phyloP scores from a whole-genome alignment of 2,797 vertebrate species.

The Melopsittacus undulatus region DNA sequence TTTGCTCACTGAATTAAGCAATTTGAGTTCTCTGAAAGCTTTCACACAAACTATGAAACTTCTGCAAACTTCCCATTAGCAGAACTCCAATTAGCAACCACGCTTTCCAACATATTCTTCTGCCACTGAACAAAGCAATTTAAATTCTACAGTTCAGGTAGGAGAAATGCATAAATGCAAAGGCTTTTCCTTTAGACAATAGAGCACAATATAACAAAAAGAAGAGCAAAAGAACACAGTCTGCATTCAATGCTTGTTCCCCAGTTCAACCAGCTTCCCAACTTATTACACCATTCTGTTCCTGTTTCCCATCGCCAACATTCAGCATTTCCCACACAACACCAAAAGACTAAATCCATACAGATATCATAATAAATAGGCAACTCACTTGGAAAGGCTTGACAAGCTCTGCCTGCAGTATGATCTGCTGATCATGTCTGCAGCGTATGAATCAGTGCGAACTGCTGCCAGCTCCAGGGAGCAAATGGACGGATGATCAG shows the following conservation, averaged over 20 bases:
- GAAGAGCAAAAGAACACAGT: fast-evolving
- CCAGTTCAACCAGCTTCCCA: background rate
- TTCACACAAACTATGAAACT: conserved; percentile 18
- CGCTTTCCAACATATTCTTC: background rate
- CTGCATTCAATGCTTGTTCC: background rate
- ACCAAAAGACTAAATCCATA: background rate
- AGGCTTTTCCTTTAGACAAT: background rate
- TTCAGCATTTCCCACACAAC: background rate
- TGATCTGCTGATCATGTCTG: conserved; percentile 79
- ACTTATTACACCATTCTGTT: background rate
- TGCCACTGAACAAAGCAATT: background rate
- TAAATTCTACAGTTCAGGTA: background rate
- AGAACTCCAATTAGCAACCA: background rate
- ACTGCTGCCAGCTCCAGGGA: conserved; percentile 54
- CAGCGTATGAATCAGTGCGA: conserved; percentile 31
- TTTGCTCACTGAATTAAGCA: conserved; percentile 63
- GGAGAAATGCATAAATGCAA: background rate
- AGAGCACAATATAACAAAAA: background rate
- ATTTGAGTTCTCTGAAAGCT: background rate
- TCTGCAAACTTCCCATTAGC: conserved; percentile 20
- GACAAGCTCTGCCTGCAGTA: conserved; percentile 77
- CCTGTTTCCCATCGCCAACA: background rate
- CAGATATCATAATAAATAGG: background rate
- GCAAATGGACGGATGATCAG: conserved; percentile 63
- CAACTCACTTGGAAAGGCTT: conserved; percentile 82